Base-by-base conservation (phyloP, 2,797 vertebrate genomes). In the Leptodactylus fallax region DNA sequence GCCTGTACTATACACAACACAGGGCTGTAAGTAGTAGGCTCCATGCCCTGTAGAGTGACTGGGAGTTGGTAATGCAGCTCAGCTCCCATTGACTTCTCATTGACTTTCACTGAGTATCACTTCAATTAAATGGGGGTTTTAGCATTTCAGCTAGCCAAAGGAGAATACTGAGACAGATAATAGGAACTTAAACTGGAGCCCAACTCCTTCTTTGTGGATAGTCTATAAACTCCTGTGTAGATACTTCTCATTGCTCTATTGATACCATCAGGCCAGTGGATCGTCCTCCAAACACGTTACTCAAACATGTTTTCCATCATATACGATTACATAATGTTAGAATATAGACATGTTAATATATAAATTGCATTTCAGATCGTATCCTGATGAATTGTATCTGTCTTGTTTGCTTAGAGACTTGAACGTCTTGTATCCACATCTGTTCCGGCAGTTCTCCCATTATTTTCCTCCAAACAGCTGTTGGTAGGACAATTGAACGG, bases 361-460 rank as follows among this genome's bases (percentile, higher is more conserved):
- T 51, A 81, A 84, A 71, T 76, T 85, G 72, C 69, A 81, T 81
- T 71, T 80, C 63, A 49, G 51, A 85, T 81, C 17, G 69, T 19
- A 45, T 79, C 71, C 45, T 47, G 72, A 55, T 83, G 87, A 87
- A 71, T 51, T 83, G 71, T 78, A 56, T 79, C 81, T 72, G 11
- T 60, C 83, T 13, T 77, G 67, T 85, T 88, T 88, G 87, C 77
- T 80, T 23, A 23, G 77, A 80, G 77, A 80, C 77, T 53, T 85
- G 17, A 72, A 85, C 72, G 82, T 61, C 67, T 88, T 81, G 49
- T 19, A 56, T 47, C 85, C 58, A 81, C 78, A 88, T 79, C 77
- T 88, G 87, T 85, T 88, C 56, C 45, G 78, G 61, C 69, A 76
- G 7, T 45, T 65, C 74, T 56, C 27, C 53, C 25, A 71, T 83